Percentiles rank a stretch among this genome's conserved stretches.
Evolutionary conservation across 2,113 vertebrate species (phyloP).

Genomic region (Falco punctatus): DNA sequence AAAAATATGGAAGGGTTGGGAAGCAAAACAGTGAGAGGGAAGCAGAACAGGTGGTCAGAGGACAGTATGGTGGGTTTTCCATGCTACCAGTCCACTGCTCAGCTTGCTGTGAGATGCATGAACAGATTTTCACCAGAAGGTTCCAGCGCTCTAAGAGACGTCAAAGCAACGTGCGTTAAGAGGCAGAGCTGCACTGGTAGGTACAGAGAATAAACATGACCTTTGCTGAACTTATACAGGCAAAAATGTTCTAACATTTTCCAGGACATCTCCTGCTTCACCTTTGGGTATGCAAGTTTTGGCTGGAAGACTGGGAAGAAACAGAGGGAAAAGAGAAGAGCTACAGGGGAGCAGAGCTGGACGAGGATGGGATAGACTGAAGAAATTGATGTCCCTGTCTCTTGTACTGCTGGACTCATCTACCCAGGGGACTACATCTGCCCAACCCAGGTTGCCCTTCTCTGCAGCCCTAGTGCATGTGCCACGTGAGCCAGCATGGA

Average conservation of each 20-base stretch:
- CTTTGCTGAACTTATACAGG: not conserved
- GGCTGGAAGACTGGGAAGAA: not conserved
- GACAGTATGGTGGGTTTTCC: not conserved
- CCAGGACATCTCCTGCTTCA: not conserved
- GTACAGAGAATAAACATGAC: not conserved
- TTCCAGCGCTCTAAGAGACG: not conserved
- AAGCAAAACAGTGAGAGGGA: not conserved
- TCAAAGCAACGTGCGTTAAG: not conserved
- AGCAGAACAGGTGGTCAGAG: not conserved
- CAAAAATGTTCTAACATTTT: not conserved
- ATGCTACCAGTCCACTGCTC: not conserved
- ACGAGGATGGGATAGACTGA: not conserved
- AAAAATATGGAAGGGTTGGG: not conserved
- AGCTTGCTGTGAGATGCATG: not conserved
- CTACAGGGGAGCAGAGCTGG: not conserved
- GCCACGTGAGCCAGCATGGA: not conserved
- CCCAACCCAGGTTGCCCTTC: not conserved
- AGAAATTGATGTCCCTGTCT: not conserved
- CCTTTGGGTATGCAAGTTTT: not conserved
- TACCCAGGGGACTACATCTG: not conserved
- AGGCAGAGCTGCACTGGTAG: not conserved
- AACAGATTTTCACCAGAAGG: not conserved
- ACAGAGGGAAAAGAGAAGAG: not conserved
- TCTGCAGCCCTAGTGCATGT: not conserved
- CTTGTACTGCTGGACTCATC: accelerated